Conservation (phyloP, 2,888 invertebrate species). For the Gastrophysa polygoni region DNA sequence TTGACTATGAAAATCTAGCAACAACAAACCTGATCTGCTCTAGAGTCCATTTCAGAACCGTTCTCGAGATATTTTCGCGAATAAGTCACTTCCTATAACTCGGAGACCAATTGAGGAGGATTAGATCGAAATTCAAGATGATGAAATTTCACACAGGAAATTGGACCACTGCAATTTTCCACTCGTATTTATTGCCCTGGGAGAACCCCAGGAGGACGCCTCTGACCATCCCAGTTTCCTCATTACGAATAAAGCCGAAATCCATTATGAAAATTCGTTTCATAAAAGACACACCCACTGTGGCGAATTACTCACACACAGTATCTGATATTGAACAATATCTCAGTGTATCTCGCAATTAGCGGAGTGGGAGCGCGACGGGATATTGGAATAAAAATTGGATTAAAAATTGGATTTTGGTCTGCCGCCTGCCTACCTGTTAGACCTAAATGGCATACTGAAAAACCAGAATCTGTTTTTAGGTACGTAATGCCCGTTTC, state of each 20-base stretch:
- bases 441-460: neutral
- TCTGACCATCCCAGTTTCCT: neutral
- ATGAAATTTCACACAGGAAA: too few relatives aligned
- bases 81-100: too few relatives aligned
- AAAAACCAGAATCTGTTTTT: neutral
- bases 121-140: too few relatives aligned
- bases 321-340: slow-evolving; percentile 26
- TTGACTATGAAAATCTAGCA: too few relatives aligned
- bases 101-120: too few relatives aligned
- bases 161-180: too few relatives aligned
- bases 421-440: neutral
- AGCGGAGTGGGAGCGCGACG: slow-evolving; percentile 17
- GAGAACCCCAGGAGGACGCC: neutral
- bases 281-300: slow-evolving; percentile 27
- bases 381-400: slow-evolving; percentile 21
- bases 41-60: too few relatives aligned
- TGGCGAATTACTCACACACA: slow-evolving; percentile 22
- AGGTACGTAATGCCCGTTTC: neutral
- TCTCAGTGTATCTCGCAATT: slow-evolving; percentile 22
- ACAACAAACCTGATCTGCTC: too few relatives aligned
- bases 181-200: too few relatives aligned
- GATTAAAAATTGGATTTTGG: neutral
- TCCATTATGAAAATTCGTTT: slow-evolving; percentile 28
- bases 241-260: slow-evolving; percentile 12
- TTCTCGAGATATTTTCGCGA: too few relatives aligned